Evolutionary conservation across 2,888 invertebrate genomes (phyloP), one percentile per base, ranked within the genome.

Genomic region (Panopea generosa): DNA sequence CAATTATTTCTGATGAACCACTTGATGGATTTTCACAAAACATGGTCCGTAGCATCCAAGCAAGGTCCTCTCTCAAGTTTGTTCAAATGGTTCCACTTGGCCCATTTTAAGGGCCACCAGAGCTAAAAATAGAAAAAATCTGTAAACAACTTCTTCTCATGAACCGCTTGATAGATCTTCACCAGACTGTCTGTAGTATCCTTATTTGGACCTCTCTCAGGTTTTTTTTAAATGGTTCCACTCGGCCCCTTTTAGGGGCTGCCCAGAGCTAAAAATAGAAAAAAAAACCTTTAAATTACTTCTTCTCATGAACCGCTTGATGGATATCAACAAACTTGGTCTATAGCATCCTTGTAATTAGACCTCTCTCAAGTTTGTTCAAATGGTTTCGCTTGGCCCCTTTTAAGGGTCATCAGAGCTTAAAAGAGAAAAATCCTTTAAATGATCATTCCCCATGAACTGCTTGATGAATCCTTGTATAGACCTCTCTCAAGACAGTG

Each of bases 61-160:
- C n/a, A n/a, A n/a, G n/a, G n/a, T n/a, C n/a, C n/a, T n/a, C n/a
- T n/a, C n/a, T n/a, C n/a, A n/a, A n/a, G n/a, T n/a, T n/a, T n/a
- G n/a, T n/a, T n/a, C n/a, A n/a, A n/a, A n/a, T n/a, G n/a, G n/a
- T n/a, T n/a, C n/a, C n/a, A n/a, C n/a, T 7, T 40, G 16, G 40
- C 40, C 7, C 16, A 11, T 16, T 40, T 40, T 40, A 40, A 16
- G 40, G 40, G 40, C 40, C 40, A 40, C 40, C 16, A 11, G 40
- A 40, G 40, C 40, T 40, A 40, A 40, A 40, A 40, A 11, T 40
- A 40, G 16, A 40, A 7, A 40, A 40, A 11, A 40, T 40, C 40
- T 40, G 40, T 40, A 40, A 40, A 40, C 40, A 40, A 11, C 40
- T 40, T 40, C 40, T 40, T 40, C 9, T 40, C 40, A 40, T 40